These are phyloP conservation scores for Acanthurus tractus DNA, from an alignment of 2,797 vertebrate genomes.

Conservation along the genomic window DNA sequence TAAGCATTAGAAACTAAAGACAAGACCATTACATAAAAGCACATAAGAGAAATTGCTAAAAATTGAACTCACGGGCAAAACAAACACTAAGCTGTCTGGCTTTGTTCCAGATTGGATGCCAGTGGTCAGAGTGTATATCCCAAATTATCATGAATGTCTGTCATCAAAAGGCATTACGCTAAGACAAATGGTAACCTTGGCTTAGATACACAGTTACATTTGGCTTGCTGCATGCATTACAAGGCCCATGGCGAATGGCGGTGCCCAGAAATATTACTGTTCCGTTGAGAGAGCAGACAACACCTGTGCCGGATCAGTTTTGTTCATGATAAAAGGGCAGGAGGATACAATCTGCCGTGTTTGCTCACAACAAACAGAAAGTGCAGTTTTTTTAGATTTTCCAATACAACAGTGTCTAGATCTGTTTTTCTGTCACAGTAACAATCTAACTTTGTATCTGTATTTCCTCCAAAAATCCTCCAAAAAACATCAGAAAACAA, in stretches of 20 bases:
- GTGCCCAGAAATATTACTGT: constrained; percentile 55
- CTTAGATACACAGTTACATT: constrained; percentile 48
- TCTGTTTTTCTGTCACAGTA: background rate
- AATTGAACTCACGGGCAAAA: constrained; percentile 11
- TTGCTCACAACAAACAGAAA: constrained; percentile 11
- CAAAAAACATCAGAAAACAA: background rate
- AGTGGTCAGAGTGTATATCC: constrained; percentile 30
- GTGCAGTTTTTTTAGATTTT: background rate
- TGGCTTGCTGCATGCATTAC: constrained; percentile 34
- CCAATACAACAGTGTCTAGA: background rate
- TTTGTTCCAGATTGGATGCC: constrained; percentile 40
- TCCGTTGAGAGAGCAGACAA: constrained; percentile 56
- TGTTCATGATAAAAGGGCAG: constrained; percentile 13
- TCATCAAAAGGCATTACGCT: constrained; percentile 53
- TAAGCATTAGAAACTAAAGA: constrained; percentile 17
- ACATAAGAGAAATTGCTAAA: background rate
- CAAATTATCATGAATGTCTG: constrained; percentile 60
- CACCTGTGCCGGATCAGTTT: constrained; percentile 51
- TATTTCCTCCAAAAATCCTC: background rate
- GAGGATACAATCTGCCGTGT: constrained; percentile 2
- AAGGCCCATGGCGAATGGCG: constrained; percentile 26
- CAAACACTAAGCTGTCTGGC: constrained; percentile 4
- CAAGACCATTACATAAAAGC: background rate
- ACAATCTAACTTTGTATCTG: background rate
- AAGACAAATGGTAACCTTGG: constrained; percentile 69